A percentile compares a stretch with the other conserved stretches of the same genome.
These are phyloP conservation scores for Pipistrellus pipistrellus DNA, from an alignment of 2,797 vertebrate genomes.

Conservation along the genomic window DNA sequence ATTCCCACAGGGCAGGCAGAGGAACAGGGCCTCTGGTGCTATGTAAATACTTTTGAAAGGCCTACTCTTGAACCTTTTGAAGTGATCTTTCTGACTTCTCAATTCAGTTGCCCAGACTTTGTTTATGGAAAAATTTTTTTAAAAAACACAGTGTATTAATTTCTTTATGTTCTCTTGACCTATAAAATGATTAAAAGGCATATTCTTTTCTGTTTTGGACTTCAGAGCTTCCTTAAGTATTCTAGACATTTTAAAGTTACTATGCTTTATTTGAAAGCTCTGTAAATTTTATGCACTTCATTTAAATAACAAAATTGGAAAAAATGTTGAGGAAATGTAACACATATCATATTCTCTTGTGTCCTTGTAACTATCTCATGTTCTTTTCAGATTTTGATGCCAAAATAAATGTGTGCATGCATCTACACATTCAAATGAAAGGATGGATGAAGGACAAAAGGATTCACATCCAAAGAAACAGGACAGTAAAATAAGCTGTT, in stretches of 20 bases:
- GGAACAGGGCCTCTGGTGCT: background rate
- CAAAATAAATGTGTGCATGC: conserved; percentile 58
- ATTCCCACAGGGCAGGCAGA: no score
- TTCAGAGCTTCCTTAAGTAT: conserved; percentile 47
- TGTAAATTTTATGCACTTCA: conserved; percentile 9
- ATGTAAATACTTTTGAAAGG: background rate
- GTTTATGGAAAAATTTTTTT: no score
- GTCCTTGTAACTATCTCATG: conserved; percentile 61
- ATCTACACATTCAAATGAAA: conserved; percentile 72
- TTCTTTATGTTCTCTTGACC: background rate
- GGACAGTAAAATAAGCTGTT: conserved; percentile 62
- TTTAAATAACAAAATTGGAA: conserved; percentile 61
- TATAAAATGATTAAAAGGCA: background rate
- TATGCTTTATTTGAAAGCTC: conserved; percentile 26
- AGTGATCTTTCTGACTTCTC: background rate
- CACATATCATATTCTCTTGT: background rate
- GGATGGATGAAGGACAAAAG: conserved; percentile 73
- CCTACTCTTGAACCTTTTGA: background rate
- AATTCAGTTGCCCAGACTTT: background rate
- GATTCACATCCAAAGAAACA: conserved; percentile 58
- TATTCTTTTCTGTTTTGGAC: background rate
- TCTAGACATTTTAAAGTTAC: conserved; percentile 57
- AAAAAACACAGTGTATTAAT: background rate
- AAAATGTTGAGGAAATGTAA: background rate
- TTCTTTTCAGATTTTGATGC: conserved; percentile 59